Evolutionary conservation across 92 coral and sea anemone species (phyloP), one percentile per base, ranked within the genome.

Genomic region (Porites rus): DNA sequence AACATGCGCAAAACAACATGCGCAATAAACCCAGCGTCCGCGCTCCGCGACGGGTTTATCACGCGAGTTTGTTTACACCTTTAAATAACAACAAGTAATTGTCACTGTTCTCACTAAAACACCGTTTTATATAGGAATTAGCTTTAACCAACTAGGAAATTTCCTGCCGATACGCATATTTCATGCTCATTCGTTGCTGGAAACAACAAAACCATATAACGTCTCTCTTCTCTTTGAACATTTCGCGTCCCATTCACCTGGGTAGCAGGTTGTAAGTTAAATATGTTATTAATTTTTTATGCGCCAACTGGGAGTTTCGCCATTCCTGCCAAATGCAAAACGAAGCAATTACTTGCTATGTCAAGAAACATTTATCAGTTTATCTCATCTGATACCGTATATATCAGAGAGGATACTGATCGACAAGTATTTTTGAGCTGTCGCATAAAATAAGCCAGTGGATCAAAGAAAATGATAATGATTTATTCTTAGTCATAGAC

Each of bases 1-100:
- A 84, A 69, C 84, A 83, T 92, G 98, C 98, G 94, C 98, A 94
- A 76, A 56, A 79, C 71, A 86, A 75, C 74, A 80, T 96, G 98
- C 96, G 98, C 98, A 92, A 80, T 90, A 88, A 80, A 11, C 63
- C 22, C 63, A 71, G 98, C 95, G 95, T 92, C 93, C 82, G 82
- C 84, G 86, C 88, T 69, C 68, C 82, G 72, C 75, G 91, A 88
- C 88, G 96, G 96, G 92, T 92, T 83, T 88, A 79, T 70, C 89
- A 79, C 85, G 88, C 88, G 83, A 68, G 82, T 17, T 74, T 91
- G 91, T 91, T 91, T 91, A 87, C 88, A 74, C 80, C 58, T 67
- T 21, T 20, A 69, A 73, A 65, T 22, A 69, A 60, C 19, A 83
- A 75, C 76, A 82, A 65, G 53, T 61, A 73, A 75, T 66, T 51